Conservation (phyloP, 1,140 invertebrate species). For the Drosophila serrata region DNA sequence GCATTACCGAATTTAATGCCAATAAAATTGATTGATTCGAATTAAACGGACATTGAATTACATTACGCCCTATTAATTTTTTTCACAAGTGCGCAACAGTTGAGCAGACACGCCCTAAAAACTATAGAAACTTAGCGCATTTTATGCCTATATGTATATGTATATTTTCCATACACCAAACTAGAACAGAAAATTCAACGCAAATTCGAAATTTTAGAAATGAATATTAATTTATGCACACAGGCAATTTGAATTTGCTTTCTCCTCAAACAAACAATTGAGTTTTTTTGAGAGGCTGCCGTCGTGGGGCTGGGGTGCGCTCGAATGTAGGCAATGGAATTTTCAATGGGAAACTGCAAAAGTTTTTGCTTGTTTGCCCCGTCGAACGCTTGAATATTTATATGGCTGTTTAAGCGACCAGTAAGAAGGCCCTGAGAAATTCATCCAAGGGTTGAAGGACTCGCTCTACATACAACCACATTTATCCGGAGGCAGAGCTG, state of each 20-base stretch:
- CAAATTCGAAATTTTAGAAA: conserved; percentile 65
- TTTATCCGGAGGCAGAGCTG: conserved; percentile 2
- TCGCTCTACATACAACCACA: conserved; percentile 17
- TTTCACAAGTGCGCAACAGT: conserved; percentile 1
- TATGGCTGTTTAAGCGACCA: conserved; percentile 51
- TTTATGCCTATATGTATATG: background rate
- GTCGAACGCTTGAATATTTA: conserved; percentile 62
- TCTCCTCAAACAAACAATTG: conserved; percentile 15
- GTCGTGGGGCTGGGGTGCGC: background rate
- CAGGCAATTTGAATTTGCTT: conserved; percentile 63
- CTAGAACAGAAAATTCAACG: conserved; percentile 43
- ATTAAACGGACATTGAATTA: background rate
- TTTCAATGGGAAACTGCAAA: conserved; percentile 52
- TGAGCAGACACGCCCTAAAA: conserved; percentile 6
- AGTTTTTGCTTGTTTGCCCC: conserved; percentile 55
- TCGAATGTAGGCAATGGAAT: conserved; percentile 59
- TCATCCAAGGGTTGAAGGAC: conserved; percentile 25
- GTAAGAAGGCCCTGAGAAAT: conserved; percentile 41
- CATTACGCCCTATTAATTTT: conserved; percentile 2
- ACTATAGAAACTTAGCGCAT: background rate
- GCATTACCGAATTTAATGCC: background rate
- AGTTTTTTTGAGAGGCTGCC: background rate
- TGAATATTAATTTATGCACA: conserved; percentile 77
- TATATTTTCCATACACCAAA: background rate
- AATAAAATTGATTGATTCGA: conserved; percentile 13